A percentile compares a stretch with the other conserved stretches of the same genome.
These are phyloP conservation scores for Neoniphon sammara DNA, from an alignment of 2,797 vertebrate genomes.

Conservation along the genomic window DNA sequence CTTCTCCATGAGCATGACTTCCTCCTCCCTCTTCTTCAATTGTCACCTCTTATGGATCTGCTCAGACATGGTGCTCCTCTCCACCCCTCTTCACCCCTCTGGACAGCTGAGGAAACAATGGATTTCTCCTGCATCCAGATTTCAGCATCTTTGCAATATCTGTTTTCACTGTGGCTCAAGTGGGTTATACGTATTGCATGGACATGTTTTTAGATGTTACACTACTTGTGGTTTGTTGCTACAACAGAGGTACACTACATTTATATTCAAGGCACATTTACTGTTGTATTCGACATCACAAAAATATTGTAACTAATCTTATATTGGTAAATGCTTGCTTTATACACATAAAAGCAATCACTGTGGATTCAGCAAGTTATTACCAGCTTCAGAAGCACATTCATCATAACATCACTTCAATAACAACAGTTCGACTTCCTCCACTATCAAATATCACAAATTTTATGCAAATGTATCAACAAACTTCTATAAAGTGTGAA, in stretches of 20 bases:
- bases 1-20: conserved; percentile 57
- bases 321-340: conserved; percentile 48
- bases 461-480: conserved; percentile 65
- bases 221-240: conserved; percentile 60
- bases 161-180: conserved; percentile 45
- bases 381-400: conserved; percentile 25
- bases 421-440: conserved; percentile 48
- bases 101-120: conserved; percentile 52
- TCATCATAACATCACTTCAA: conserved; percentile 31
- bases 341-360: conserved; percentile 38
- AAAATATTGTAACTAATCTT: conserved; percentile 21
- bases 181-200: conserved; percentile 69
- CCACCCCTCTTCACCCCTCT: conserved; percentile 30
- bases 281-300: conserved; percentile 56
- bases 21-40: conserved; percentile 38
- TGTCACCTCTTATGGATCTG: conserved; percentile 43
- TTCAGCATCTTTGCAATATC: conserved; percentile 39
- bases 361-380: conserved; percentile 44
- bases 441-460: conserved; percentile 16
- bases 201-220: conserved; percentile 59
- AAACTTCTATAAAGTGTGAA: conserved; percentile 34
- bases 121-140: conserved; percentile 27
- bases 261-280: conserved; percentile 56
- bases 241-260: conserved; percentile 38
- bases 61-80: conserved; percentile 73